These are phyloP conservation scores for Xiphias gladius DNA, from an alignment of 2,113 vertebrate genomes.

Conservation along the genomic window DNA sequence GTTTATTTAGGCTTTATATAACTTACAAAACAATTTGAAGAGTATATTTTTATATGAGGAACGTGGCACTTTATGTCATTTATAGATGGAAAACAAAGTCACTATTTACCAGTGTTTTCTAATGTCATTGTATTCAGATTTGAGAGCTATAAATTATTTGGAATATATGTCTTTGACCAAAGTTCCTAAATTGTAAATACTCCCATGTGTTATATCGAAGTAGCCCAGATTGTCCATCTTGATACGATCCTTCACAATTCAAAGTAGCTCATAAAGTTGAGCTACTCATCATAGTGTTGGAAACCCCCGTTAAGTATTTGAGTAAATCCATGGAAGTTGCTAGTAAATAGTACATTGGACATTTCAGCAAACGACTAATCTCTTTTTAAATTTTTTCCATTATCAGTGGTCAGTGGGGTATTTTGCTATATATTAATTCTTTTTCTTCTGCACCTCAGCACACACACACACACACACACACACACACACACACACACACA, in stretches of 20 bases:
- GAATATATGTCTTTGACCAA: slow-evolving; percentile 68
- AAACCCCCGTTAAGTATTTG: slow-evolving; percentile 43
- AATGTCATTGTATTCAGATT: slow-evolving; percentile 72
- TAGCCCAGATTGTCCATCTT: slow-evolving; percentile 45
- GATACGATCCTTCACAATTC: slow-evolving; percentile 49
- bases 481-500: too few relatives aligned
- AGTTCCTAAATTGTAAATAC: slow-evolving; percentile 68
- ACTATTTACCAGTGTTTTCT: slow-evolving; percentile 74
- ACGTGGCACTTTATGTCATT: slow-evolving; percentile 87
- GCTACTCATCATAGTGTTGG: slow-evolving; percentile 12
- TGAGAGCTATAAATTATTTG: slow-evolving; percentile 75
- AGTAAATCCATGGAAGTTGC: slow-evolving; percentile 45
- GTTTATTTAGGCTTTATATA: slow-evolving; percentile 84
- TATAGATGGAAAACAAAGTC: slow-evolving; percentile 77
- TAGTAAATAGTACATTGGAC: neutral
- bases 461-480: too few relatives aligned
- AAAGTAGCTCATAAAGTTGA: slow-evolving; percentile 41
- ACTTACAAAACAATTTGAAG: slow-evolving; percentile 80
- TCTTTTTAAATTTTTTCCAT: slow-evolving; percentile 14
- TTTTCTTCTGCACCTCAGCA: slow-evolving; percentile 69
- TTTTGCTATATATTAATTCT: slow-evolving; percentile 18
- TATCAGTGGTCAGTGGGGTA: slow-evolving; percentile 37
- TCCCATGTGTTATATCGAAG: slow-evolving; percentile 54
- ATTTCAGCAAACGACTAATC: slow-evolving; percentile 5
- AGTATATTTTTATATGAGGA: slow-evolving; percentile 87